Evolutionary conservation across 1,140 invertebrate genomes (phyloP).

Genomic region (Zaprionus lachaisei): DNA sequence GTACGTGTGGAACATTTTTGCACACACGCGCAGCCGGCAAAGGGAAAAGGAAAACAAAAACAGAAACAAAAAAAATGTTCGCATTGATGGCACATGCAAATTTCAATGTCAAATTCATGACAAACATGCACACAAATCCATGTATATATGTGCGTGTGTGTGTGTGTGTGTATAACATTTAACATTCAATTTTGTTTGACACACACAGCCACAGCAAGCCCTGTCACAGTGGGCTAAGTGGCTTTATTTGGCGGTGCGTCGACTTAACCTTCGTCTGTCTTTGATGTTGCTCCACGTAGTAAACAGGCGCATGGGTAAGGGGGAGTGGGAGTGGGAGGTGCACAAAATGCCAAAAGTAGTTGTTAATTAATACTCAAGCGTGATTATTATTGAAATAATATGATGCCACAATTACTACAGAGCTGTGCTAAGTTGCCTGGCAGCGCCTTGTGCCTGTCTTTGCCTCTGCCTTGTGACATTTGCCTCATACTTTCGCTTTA

Average conservation of each 20-base stretch:
- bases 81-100: conserved; percentile 76
- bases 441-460: not conserved
- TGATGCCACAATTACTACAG: not conserved
- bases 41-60: conserved; percentile 21
- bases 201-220: conserved; percentile 2
- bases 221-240: conserved; percentile 33
- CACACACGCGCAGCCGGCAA: conserved; percentile 14
- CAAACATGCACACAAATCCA: conserved; percentile 47
- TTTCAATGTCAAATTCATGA: conserved; percentile 77
- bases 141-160: not conserved
- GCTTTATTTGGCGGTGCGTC: conserved; percentile 43
- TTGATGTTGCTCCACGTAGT: conserved; percentile 35
- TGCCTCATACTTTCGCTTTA: not conserved
- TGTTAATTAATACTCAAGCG: conserved; percentile 39
- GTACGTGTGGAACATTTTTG: conserved; percentile 7
- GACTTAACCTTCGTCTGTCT: conserved; percentile 23
- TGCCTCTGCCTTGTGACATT: not conserved
- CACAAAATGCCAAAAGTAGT: conserved; percentile 1
- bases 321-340: not conserved
- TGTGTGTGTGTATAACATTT: conserved; percentile 38
- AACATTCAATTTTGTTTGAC: conserved; percentile 70
- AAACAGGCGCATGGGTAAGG: not conserved
- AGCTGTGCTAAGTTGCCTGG: not conserved
- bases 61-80: conserved; percentile 52
- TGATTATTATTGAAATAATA: conserved; percentile 23